Percentiles rank a stretch among this genome's conserved stretches.
Conservation (phyloP, 2,113 vertebrate species). For the Lethenteron reissneri region DNA sequence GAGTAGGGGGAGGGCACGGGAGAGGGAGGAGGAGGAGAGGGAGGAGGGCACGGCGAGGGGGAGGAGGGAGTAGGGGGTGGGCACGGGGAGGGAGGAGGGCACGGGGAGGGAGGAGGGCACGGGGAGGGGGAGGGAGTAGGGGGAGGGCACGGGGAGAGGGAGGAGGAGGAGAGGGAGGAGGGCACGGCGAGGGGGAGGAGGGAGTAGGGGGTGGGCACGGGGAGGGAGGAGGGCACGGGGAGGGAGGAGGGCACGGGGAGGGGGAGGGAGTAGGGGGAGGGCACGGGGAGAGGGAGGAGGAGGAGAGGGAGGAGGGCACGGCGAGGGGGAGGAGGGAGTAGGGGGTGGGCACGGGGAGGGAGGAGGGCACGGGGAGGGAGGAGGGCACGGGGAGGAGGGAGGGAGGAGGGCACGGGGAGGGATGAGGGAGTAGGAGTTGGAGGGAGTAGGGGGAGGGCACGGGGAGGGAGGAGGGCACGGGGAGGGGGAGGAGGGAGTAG, state of each 20-base stretch:
- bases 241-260: not conserved
- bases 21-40: not conserved
- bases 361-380: not conserved
- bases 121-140: too few relatives aligned
- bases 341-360: not conserved
- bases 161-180: too few relatives aligned
- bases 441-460: not conserved
- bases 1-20: not conserved
- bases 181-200: not conserved
- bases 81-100: too few relatives aligned
- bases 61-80: too few relatives aligned
- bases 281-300: not conserved
- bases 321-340: not conserved
- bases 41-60: not conserved
- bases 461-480: not conserved
- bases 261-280: not conserved
- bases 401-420: not conserved
- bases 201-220: not conserved
- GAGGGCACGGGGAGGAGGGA: not conserved
- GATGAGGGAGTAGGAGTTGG: not conserved
- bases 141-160: too few relatives aligned
- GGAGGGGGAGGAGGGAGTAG: not conserved
- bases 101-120: too few relatives aligned
- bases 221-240: not conserved
- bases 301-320: not conserved